A percentile compares a stretch with the other conserved stretches of the same genome.
Conservation (phyloP, 2,797 vertebrate species). For the Tauraco hartlaubi region DNA sequence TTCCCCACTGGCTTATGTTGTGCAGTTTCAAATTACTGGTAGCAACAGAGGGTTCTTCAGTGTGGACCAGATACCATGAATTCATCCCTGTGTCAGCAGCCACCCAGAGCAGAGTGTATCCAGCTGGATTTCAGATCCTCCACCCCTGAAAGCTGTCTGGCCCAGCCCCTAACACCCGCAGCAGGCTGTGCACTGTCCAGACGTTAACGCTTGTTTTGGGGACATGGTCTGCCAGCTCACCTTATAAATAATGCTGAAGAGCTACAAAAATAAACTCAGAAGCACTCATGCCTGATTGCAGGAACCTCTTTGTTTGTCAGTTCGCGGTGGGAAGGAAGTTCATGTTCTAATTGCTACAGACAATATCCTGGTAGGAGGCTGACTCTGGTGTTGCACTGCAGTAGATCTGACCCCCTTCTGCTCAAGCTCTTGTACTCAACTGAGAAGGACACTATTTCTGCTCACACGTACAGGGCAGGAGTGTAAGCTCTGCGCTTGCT, state of each 20-base stretch:
- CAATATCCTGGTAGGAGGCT: not conserved
- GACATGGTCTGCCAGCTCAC: slow-evolving; percentile 3
- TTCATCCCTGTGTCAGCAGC: not conserved
- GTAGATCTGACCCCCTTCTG: not conserved
- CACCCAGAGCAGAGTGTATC: not conserved
- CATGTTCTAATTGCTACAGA: not conserved
- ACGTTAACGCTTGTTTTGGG: not conserved
- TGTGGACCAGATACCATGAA: no score
- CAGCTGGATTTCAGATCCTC: not conserved
- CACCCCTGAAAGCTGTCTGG: not conserved
- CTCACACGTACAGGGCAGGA: not conserved
- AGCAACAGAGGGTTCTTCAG: not conserved
- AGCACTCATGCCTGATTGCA: slow-evolving; percentile 28
- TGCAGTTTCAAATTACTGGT: not conserved
- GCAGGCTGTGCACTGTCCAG: not conserved
- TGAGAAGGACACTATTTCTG: not conserved
- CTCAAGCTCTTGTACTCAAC: not conserved
- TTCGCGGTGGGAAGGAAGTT: slow-evolving; percentile 1
- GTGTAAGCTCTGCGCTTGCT: not conserved
- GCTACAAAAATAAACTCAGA: slow-evolving; percentile 13
- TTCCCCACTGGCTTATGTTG: not conserved
- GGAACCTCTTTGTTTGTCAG: slow-evolving; percentile 8
- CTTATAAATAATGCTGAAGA: not conserved
- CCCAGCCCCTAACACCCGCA: not conserved
- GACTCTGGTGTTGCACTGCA: not conserved